Conservation (phyloP, 2,113 vertebrate species). For the Cheilinus undulatus region DNA sequence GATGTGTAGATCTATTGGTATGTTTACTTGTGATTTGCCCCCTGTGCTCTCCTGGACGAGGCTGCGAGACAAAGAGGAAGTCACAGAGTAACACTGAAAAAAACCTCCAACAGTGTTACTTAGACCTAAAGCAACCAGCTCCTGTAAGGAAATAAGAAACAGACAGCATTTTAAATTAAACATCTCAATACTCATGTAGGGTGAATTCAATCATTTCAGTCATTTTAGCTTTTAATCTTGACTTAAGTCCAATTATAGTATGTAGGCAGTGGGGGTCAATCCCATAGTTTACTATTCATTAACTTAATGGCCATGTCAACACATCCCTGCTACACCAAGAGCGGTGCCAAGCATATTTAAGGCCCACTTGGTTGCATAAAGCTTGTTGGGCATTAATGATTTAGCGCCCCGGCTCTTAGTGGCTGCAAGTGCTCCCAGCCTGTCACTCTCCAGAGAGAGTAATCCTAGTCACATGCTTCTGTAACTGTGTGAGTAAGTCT, state of each 20-base stretch:
- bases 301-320: conserved; percentile 9
- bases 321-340: conserved; percentile 11
- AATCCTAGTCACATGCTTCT: conserved; percentile 46
- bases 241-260: neutral
- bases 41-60: conserved; percentile 93
- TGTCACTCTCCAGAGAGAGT: conserved; percentile 14
- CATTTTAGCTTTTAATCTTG: neutral
- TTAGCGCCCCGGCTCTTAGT: conserved; percentile 44
- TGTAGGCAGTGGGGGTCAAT: neutral
- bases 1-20: neutral
- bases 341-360: conserved; percentile 30
- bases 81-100: conserved; percentile 92
- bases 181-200: neutral
- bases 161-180: neutral
- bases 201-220: neutral
- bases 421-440: conserved; percentile 20
- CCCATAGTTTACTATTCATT: conserved; percentile 6
- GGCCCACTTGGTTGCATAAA: conserved; percentile 29
- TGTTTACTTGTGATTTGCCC: conserved; percentile 91
- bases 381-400: conserved; percentile 58
- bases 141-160: conserved; percentile 77
- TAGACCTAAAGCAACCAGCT: conserved; percentile 91
- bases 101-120: conserved; percentile 89
- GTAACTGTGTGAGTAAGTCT: conserved; percentile 17
- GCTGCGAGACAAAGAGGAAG: conserved; percentile 92